Evolutionary conservation across 2,113 vertebrate species (phyloP).

Genomic region (Prunella fulvescens): DNA sequence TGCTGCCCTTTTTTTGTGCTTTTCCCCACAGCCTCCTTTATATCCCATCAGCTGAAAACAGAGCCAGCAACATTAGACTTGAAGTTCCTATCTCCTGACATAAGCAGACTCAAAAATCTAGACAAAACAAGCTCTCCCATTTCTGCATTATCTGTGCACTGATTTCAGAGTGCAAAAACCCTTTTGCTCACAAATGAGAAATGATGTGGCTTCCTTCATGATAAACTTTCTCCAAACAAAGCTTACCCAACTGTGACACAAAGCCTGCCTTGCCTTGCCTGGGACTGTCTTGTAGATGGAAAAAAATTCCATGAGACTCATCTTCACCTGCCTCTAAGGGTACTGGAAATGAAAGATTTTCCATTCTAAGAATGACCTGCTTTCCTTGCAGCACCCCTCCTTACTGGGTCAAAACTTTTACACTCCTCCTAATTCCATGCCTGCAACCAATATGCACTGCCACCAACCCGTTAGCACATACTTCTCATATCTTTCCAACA

Average conservation of each 20-base stretch:
- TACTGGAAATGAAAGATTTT: background rate
- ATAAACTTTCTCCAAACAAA: slow-evolving; percentile 1
- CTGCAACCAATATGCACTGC: background rate
- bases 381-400: background rate
- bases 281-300: background rate
- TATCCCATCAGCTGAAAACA: background rate
- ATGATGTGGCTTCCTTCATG: background rate
- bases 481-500: background rate
- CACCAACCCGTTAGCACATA: background rate
- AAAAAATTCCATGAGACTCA: background rate
- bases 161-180: background rate
- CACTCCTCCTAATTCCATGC: background rate
- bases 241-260: background rate
- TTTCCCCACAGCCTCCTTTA: background rate
- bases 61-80: background rate
- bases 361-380: background rate
- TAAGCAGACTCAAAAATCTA: background rate
- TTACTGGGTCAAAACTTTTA: background rate
- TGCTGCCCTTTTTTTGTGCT: background rate
- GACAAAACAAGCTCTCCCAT: slow-evolving; percentile 32
- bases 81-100: slow-evolving; percentile 13
- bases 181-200: background rate
- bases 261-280: background rate
- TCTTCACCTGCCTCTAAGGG: background rate
- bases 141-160: background rate